A percentile compares a stretch with the other conserved stretches of the same genome.
phyloP scores from a whole-genome alignment of 2,797 vertebrate genomes.

The Sorex maritimensis region DNA sequence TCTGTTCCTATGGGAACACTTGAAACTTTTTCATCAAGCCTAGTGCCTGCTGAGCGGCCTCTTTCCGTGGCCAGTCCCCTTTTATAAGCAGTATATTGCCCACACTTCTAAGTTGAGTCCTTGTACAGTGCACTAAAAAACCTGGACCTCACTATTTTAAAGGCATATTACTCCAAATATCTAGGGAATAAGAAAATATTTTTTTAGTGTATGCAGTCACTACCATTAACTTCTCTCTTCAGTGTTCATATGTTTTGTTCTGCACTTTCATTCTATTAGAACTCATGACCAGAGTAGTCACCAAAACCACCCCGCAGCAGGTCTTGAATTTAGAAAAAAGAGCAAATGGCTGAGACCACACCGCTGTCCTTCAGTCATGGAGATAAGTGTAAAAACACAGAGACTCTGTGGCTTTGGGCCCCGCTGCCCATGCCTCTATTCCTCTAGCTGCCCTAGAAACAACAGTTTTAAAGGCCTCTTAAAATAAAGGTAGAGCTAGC shows the following conservation, averaged over 20 bases:
- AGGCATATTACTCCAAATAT: not conserved
- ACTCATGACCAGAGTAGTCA: not conserved
- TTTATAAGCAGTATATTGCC: not conserved
- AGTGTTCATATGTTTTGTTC: not conserved
- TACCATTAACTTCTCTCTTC: not conserved
- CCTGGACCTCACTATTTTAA: conserved; percentile 1
- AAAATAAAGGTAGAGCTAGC: conserved; percentile 40
- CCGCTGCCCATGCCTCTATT: not conserved
- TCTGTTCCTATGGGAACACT: not conserved
- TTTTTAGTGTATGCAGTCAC: not conserved
- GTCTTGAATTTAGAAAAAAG: conserved; percentile 12
- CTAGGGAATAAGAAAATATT: not conserved
- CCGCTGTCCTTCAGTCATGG: conserved; percentile 15
- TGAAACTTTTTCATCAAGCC: not conserved
- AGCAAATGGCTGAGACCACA: not conserved
- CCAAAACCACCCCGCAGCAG: not conserved
- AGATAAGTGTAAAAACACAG: conserved; percentile 21
- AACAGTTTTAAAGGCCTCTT: conserved; percentile 66
- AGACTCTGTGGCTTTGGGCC: conserved; percentile 27
- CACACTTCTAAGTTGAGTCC: conserved; percentile 22
- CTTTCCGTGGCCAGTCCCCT: not conserved
- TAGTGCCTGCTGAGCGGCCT: not conserved
- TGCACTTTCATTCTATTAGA: conserved; percentile 27
- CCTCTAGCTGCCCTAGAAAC: conserved; percentile 70
- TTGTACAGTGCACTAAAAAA: conserved; percentile 33